These are phyloP conservation scores for Strigops habroptila DNA, from an alignment of 2,113 vertebrate species.

Conservation along the genomic window DNA sequence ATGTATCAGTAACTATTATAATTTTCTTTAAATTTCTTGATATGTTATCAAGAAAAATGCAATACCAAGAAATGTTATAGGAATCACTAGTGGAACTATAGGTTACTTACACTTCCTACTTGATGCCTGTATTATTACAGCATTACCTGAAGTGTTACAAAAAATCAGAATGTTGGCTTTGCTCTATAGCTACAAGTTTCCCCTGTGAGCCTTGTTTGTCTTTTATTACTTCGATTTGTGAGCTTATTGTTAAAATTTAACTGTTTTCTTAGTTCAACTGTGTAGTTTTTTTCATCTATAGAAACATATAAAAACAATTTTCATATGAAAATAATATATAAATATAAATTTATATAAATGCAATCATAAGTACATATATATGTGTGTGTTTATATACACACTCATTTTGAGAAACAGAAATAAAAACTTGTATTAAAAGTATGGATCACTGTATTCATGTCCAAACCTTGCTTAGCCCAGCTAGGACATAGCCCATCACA, in stretches of 20 bases:
- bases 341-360: background rate
- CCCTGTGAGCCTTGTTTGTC: background rate
- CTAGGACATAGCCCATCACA: background rate
- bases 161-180: background rate
- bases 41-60: background rate
- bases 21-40: background rate
- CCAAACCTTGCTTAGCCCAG: background rate
- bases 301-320: background rate
- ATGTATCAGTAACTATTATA: background rate
- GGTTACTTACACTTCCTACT: background rate
- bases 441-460: background rate
- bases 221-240: background rate
- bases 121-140: background rate
- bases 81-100: background rate
- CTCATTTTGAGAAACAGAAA: background rate
- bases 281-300: background rate
- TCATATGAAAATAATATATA: background rate
- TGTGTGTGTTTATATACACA: no score
- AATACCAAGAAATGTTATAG: background rate
- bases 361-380: background rate
- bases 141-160: background rate
- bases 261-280: background rate
- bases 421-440: background rate
- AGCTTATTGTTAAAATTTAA: background rate
- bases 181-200: background rate